A percentile compares a stretch with the other conserved stretches of the same genome.
Conservation (phyloP, 2,888 invertebrate genomes). For the Temnothorax rugatulus region DNA sequence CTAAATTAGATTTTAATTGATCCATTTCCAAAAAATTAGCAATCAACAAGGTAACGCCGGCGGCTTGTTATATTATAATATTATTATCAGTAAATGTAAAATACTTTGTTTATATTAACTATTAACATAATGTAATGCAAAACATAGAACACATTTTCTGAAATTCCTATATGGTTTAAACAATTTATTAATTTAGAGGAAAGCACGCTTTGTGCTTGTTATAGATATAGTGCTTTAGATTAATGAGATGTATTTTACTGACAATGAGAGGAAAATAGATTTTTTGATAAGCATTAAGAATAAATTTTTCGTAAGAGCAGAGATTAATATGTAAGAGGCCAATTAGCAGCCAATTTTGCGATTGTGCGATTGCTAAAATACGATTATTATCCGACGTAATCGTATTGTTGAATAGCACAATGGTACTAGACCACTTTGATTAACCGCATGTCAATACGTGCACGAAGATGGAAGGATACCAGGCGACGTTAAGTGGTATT, state of each 20-base stretch:
- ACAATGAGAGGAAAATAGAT: not conserved
- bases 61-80: not conserved
- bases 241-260: not conserved
- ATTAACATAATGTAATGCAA: not conserved
- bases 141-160: not conserved
- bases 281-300: not conserved
- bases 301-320: not conserved
- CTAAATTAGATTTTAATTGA: slow-evolving; percentile 25
- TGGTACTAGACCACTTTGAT: slow-evolving; percentile 68
- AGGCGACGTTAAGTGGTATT: slow-evolving; percentile 66
- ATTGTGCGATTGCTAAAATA: slow-evolving; percentile 38
- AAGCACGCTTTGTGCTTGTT: not conserved
- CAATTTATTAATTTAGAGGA: not conserved
- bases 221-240: not conserved
- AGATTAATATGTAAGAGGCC: not conserved
- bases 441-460: slow-evolving; percentile 68
- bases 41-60: not conserved
- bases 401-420: slow-evolving; percentile 51
- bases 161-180: not conserved
- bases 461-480: slow-evolving; percentile 66
- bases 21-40: not conserved
- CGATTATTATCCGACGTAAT: slow-evolving; percentile 52
- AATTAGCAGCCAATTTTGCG: slow-evolving; percentile 25
- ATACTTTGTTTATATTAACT: not conserved
- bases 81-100: not conserved